A percentile compares a stretch with the other conserved stretches of the same genome.
Conservation (phyloP, 2,797 vertebrate genomes). For the Stomatorhinus walkeri region DNA sequence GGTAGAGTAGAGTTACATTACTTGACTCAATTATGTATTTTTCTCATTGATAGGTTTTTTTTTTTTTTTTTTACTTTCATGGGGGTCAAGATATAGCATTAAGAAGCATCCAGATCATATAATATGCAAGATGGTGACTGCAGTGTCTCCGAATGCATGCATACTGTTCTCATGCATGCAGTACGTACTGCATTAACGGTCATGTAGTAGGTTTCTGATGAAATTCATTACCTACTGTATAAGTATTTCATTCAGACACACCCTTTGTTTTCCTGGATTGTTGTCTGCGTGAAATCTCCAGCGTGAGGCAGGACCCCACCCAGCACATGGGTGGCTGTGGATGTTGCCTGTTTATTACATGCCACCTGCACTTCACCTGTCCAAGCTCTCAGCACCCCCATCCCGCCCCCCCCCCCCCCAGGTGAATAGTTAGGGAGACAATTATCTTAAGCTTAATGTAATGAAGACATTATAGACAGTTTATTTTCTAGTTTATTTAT, state of each 20-base stretch:
- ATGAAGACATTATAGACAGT: conserved; percentile 27
- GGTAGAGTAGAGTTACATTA: not conserved
- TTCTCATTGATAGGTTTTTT: not conserved
- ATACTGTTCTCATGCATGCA: not conserved
- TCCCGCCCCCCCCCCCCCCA: not conserved
- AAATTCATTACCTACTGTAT: not conserved
- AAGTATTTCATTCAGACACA: not conserved
- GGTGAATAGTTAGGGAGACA: not conserved
- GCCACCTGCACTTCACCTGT: not conserved
- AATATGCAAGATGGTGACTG: not conserved
- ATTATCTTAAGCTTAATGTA: conserved; percentile 3
- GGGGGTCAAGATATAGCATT: not conserved
- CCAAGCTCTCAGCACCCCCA: not conserved
- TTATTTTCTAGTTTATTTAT: conserved; percentile 12
- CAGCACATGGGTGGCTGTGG: not conserved
- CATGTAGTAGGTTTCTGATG: not conserved
- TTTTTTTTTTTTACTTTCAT: too few relatives aligned
- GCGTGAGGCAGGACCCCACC: not conserved
- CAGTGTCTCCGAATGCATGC: not conserved
- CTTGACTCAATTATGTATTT: not conserved
- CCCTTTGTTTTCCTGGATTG: not conserved
- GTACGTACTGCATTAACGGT: not conserved
- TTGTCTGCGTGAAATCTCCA: not conserved
- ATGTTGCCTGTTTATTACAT: not conserved
- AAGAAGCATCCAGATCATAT: not conserved